These are phyloP conservation scores for Cryptosula pallasiana DNA, from an alignment of 2,888 invertebrate genomes.

Conservation along the genomic window DNA sequence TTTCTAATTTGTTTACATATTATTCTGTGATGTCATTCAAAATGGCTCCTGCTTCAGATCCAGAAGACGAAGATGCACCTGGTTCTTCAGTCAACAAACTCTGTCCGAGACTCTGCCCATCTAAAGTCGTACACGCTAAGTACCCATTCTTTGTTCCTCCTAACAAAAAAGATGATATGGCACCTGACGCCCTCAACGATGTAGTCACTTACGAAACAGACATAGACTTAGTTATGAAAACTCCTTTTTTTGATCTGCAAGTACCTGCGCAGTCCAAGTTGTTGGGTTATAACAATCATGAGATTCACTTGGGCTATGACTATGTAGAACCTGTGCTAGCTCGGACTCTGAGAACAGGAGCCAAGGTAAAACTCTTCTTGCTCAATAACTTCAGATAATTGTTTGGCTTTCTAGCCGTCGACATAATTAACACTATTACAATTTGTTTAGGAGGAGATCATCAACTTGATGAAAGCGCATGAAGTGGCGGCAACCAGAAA, in stretches of 20 bases:
- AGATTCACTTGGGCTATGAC: slow-evolving; percentile 39
- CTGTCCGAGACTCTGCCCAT: neutral
- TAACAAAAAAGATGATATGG: slow-evolving; percentile 43
- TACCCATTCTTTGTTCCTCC: slow-evolving; percentile 35
- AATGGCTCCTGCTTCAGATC: neutral
- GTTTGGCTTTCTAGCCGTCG: too few species aligned
- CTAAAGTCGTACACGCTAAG: slow-evolving; percentile 21
- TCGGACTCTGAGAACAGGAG: slow-evolving; percentile 44
- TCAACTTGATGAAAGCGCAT: slow-evolving; percentile 29
- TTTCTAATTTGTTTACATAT: too few species aligned
- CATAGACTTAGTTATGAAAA: slow-evolving; percentile 43
- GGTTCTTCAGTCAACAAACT: slow-evolving; percentile 4
- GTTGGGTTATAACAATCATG: slow-evolving; percentile 38
- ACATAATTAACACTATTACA: too few species aligned
- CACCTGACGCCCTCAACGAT: slow-evolving; percentile 21
- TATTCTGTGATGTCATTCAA: too few species aligned
- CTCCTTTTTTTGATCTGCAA: slow-evolving; percentile 45
- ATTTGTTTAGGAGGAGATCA: slow-evolving; percentile 41
- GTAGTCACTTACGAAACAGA: slow-evolving; percentile 32
- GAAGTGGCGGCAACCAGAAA: neutral
- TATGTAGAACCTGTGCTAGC: slow-evolving; percentile 42
- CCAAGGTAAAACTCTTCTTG: slow-evolving; percentile 43
- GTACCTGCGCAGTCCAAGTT: slow-evolving; percentile 47
- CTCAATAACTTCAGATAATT: too few species aligned
- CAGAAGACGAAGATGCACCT: slow-evolving; percentile 14